A percentile compares a stretch with the other conserved stretches of the same genome.
Evolutionary conservation across 1,140 invertebrate species (phyloP).

Genomic region (Eupeodes corollae): DNA sequence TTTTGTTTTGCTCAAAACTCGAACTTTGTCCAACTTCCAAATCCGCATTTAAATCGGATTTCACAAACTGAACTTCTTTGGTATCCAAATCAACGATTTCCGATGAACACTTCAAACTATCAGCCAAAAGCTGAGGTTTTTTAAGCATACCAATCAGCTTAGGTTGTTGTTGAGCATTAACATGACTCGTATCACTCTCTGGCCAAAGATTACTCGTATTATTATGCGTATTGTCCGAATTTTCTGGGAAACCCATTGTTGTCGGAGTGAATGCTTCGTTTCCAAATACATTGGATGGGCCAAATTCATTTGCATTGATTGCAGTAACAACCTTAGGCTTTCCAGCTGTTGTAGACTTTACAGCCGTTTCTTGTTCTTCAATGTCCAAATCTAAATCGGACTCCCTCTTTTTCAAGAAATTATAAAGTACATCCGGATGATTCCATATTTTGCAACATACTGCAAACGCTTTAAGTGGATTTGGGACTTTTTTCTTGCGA

Average conservation of each 20-base stretch:
- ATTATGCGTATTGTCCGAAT: too few species aligned
- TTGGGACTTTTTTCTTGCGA: conserved; percentile 72
- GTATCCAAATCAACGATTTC: conserved; percentile 48
- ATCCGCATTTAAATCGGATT: conserved; percentile 31
- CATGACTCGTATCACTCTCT: too few species aligned
- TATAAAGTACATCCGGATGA: conserved; percentile 93
- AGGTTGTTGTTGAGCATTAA: too few species aligned
- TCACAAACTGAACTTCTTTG: conserved; percentile 46
- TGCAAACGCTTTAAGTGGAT: conserved; percentile 95
- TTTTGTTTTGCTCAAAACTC: conserved; percentile 10
- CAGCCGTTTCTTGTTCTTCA: conserved; percentile 44
- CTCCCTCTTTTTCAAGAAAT: conserved; percentile 75
- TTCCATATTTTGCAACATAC: conserved; percentile 99
- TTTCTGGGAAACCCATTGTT: too few species aligned
- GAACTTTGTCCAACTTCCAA: conserved; percentile 5
- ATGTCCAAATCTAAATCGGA: conserved; percentile 86
- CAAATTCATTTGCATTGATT: too few species aligned
- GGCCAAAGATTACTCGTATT: too few species aligned
- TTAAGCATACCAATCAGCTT: background rate
- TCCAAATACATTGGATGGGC: too few species aligned
- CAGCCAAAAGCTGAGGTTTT: background rate
- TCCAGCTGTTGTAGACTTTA: background rate
- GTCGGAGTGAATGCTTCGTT: too few species aligned
- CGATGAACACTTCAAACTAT: conserved; percentile 26
- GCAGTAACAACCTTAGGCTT: background rate